Evolutionary conservation across 2,113 vertebrate genomes (phyloP), one percentile per base, ranked within the genome.

Genomic region (Entosphenus tridentatus): DNA sequence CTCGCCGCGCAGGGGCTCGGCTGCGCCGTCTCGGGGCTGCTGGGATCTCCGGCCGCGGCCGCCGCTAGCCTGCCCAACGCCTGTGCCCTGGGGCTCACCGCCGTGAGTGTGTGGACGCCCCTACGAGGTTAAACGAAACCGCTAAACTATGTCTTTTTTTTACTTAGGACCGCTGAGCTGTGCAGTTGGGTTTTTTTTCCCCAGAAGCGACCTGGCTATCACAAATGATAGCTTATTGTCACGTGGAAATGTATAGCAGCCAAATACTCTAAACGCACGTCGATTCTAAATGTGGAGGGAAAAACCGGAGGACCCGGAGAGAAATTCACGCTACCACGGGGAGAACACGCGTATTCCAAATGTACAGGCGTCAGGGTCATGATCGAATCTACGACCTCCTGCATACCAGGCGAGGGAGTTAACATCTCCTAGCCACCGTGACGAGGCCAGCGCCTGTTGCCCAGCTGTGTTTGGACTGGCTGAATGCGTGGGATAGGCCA

Each of bases 1-100:
- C 77, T 87, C 67, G 79, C 79, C 72, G 57, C 69, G 12, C 85
- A 87, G 73, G 87, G 83, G 2, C 65, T 87, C 67, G 80, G 83
- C 68, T 85, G 78, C 72, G 72, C 85, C 67, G 73, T 86, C 67
- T 76, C 83, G 0, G 86, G 83, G 68, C 70, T 85, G n/a, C 73
- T 89, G 77, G 86, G 86, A 17, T 76, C 71, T 1, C 74, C 75
- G 0, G 73, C 83, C 39, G 83, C 83, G 67, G 77, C 78, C 0
- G 80, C 81, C 1, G 78, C 83, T 75, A 87, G 85, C 72, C 79
- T 87, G 1, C 76, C 85, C 73, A 87, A 83, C 0, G 54, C 80
- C 67, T 83, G 83, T 4, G 68, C 79, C 11, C 55, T 74, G 3
- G 77, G 80, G 70, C 78, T 88, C 71, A 81, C 81, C 0, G 81